Evolutionary conservation across 2,113 vertebrate species (phyloP).

Genomic region (Panurus biarmicus): DNA sequence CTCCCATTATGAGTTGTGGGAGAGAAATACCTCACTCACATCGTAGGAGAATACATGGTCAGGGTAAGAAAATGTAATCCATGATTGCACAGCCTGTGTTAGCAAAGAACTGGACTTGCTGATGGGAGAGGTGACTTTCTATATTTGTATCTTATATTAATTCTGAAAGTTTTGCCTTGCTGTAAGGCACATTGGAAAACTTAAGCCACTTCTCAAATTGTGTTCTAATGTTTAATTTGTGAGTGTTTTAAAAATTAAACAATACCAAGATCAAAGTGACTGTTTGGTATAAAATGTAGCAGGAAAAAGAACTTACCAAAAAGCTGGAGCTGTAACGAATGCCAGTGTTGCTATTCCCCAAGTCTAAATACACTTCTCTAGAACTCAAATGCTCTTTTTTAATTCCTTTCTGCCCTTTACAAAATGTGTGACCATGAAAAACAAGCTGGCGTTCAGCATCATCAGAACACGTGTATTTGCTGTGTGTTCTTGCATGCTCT

Average conservation of each 20-base stretch:
- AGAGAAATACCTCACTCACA: not conserved
- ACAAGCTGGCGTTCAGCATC: not conserved
- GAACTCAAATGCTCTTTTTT: not conserved
- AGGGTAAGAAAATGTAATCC: not conserved
- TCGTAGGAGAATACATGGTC: not conserved
- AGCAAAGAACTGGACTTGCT: not conserved
- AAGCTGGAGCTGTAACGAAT: not conserved
- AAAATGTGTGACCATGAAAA: not conserved
- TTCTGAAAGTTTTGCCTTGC: not conserved
- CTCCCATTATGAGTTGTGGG: not conserved
- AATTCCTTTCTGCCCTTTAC: not conserved
- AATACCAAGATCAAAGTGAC: not conserved
- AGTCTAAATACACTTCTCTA: not conserved
- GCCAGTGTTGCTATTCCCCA: not conserved
- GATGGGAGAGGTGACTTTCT: not conserved
- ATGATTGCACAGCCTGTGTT: not conserved
- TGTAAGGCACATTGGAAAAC: not conserved
- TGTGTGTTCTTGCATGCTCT: not conserved
- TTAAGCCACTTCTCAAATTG: not conserved
- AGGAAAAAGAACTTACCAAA: not conserved
- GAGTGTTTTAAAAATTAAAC: not conserved
- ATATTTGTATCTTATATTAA: not conserved
- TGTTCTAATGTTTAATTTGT: not conserved
- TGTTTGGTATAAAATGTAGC: not conserved
- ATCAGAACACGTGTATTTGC: not conserved